A percentile compares a stretch with the other conserved stretches of the same genome.
Conservation (phyloP, 2,888 invertebrate species). For the Argyra leucocephala region DNA sequence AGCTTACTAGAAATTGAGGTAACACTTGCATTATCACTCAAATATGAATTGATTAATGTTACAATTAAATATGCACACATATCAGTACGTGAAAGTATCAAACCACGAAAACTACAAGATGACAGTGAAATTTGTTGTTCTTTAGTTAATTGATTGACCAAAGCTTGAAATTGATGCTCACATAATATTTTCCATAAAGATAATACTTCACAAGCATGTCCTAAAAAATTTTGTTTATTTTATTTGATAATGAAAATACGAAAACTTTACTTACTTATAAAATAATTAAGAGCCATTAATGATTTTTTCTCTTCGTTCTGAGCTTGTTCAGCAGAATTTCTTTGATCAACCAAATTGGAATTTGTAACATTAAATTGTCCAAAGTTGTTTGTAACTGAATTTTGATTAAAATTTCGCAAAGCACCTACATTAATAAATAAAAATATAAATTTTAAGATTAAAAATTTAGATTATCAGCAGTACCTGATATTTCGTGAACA, state of each 20-base stretch:
- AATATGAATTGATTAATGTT: constrained; percentile 79
- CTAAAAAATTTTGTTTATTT: constrained; percentile 30
- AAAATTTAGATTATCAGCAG: not conserved
- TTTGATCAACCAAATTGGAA: constrained; percentile 31
- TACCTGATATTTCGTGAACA: constrained; percentile 39
- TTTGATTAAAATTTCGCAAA: not conserved
- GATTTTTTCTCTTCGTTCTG: constrained; percentile 65
- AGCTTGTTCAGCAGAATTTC: constrained; percentile 43
- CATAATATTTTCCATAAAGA: constrained; percentile 87
- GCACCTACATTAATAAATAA: constrained; percentile 7
- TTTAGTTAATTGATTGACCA: constrained; percentile 59
- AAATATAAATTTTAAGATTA: not conserved
- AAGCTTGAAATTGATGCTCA: constrained; percentile 81
- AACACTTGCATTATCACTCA: constrained; percentile 90
- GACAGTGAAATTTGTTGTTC: constrained; percentile 55
- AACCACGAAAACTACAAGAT: constrained; percentile 49
- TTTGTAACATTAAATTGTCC: constrained; percentile 27
- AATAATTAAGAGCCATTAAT: constrained; percentile 62
- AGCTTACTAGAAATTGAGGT: constrained; percentile 81
- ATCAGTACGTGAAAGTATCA: constrained; percentile 47
- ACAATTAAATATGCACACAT: constrained; percentile 68
- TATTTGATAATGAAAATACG: not conserved
- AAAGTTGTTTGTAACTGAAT: constrained; percentile 29
- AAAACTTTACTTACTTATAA: constrained; percentile 47
- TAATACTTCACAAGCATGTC: constrained; percentile 77